These are phyloP conservation scores for Oncorhynchus clarkii DNA, from an alignment of 2,113 vertebrate genomes.

Conservation along the genomic window DNA sequence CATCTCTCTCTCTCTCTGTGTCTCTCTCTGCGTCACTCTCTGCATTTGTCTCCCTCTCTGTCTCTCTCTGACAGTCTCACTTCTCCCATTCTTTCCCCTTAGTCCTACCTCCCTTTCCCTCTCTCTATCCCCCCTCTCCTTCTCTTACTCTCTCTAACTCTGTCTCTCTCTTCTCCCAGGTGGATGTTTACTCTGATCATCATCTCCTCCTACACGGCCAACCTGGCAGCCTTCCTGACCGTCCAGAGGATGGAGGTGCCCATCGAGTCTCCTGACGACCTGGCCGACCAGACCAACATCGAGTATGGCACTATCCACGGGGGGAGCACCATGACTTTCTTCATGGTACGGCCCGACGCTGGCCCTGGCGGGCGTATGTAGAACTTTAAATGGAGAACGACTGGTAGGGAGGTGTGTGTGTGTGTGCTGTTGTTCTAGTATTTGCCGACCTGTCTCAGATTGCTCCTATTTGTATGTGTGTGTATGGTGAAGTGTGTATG, in stretches of 20 bases:
- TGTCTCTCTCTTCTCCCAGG: conserved; percentile 62
- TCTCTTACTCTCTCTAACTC: not conserved
- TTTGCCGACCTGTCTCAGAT: not conserved
- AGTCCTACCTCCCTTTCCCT: not conserved
- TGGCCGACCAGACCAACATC: conserved; percentile 94
- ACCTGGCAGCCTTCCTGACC: conserved; percentile 91
- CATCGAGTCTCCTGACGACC: conserved; percentile 89
- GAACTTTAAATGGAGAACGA: not conserved
- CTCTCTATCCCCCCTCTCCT: not conserved
- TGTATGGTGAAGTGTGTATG: not conserved
- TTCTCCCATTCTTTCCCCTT: not conserved
- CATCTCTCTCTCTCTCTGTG: not conserved
- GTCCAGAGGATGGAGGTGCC: conserved; percentile 96
- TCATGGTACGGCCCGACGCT: conserved; percentile 77
- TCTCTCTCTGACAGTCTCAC: not conserved
- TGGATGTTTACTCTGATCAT: conserved; percentile 97
- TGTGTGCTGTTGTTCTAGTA: conserved; percentile 9
- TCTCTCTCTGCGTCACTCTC: not conserved
- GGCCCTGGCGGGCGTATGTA: not conserved
- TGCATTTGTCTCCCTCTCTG: not conserved
- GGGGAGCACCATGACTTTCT: conserved; percentile 96
- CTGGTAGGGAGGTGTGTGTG: not conserved
- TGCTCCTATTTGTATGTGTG: conserved; percentile 1
- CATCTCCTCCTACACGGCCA: conserved; percentile 96
- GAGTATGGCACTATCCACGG: conserved; percentile 93